Evolutionary conservation across 2,797 vertebrate species (phyloP).

Genomic region (Malurus splendens): DNA sequence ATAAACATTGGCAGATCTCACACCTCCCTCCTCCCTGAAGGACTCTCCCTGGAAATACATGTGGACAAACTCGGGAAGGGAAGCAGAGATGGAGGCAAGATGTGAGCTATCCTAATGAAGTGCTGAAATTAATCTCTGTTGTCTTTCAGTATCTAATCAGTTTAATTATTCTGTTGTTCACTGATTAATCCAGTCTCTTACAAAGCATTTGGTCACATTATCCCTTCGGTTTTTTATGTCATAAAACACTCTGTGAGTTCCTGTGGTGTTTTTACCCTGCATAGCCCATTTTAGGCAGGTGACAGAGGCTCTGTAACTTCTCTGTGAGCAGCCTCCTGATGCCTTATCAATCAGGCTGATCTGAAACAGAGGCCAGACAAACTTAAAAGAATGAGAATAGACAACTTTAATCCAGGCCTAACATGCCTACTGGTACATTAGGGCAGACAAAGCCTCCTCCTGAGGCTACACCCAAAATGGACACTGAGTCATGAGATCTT

Average conservation of each 20-base stretch:
- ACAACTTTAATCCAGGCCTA: too few relatives aligned
- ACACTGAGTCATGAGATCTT: too few relatives aligned
- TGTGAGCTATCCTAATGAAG: neutral
- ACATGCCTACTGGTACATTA: too few relatives aligned
- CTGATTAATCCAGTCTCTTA: neutral
- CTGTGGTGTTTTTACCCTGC: neutral
- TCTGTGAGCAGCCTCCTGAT: fast-evolving
- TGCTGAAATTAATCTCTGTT: neutral
- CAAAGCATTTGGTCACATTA: neutral
- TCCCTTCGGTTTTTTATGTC: neutral
- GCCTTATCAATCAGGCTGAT: too few relatives aligned
- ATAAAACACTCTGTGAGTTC: neutral
- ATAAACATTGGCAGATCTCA: slow-evolving; percentile 56
- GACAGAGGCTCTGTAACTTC: neutral
- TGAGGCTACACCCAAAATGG: too few relatives aligned
- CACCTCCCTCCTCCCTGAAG: slow-evolving; percentile 52
- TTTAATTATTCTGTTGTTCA: neutral
- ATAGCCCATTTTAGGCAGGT: neutral
- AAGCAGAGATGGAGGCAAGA: neutral
- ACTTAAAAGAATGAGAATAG: too few relatives aligned
- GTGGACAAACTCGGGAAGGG: slow-evolving; percentile 1
- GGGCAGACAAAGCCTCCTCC: too few relatives aligned
- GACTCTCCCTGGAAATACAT: slow-evolving; percentile 37
- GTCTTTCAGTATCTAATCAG: neutral
- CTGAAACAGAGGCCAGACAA: too few relatives aligned